Evolutionary conservation across 2,888 invertebrate species (phyloP), one percentile per base, ranked within the genome.

Genomic region (Biston betularia): DNA sequence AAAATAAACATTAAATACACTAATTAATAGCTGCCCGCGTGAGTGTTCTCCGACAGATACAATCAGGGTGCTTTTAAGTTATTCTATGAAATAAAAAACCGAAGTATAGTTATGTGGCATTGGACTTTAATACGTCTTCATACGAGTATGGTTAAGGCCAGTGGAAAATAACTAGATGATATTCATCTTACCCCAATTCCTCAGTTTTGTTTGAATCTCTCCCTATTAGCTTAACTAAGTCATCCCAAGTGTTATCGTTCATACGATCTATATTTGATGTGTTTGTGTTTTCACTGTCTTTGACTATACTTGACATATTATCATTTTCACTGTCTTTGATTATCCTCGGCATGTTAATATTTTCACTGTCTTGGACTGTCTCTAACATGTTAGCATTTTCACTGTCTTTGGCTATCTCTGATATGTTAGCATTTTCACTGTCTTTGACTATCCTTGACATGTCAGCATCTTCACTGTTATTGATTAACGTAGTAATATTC

Each of bases 341-440:
- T n/a, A 52, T 45, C 5, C 44, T 63, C 6, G 57, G 57, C 15
- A 33, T 63, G 15, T 44, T 24, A 0, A 46, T 55, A 24, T 69
- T 57, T 52, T 57, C 10, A 59, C 63, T 14, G 38, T 12, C 35
- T 15, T 55, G 6, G 34, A 15, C 9, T 0, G 6, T 6, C 38
- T 6, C 52, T 1, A 38, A 45, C 11, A 14, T 33, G 0, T 15
- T 6, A 12, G 14, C 24, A 11, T 10, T 6, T 12, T 53, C 24
- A 6, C 15, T 38, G 0, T 53, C 46, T 38, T 61, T 61, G 15
- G 6, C 24, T 2, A 24, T 24, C 24, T 24, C 24, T 24, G 24
- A 24, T 0, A 38, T 38, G 38, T 38, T 38, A 38, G 38, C 9
- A 38, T 38, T 38, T 38, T 38, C 38, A 9, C 38, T 8, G 9